Evolutionary conservation across 2,797 vertebrate species (phyloP).

Genomic region (Micrastur ruficollis): DNA sequence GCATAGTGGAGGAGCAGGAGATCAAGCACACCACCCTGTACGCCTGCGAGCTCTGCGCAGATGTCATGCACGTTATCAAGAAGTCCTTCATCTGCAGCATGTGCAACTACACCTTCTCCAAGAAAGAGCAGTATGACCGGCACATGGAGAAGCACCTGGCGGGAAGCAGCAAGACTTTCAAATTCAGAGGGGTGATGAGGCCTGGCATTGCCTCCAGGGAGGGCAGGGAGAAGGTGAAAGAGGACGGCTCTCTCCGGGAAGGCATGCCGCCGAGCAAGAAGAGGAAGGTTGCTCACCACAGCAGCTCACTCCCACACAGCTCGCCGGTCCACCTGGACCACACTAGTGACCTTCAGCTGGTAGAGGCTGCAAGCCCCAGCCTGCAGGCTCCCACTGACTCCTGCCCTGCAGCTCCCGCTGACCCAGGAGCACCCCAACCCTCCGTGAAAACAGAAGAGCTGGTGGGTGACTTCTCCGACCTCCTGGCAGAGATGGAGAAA

Average conservation of each 20-base stretch:
- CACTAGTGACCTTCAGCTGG: constrained; percentile 54
- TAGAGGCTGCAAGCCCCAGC: constrained; percentile 45
- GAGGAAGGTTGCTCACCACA: constrained; percentile 73
- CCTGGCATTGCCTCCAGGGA: constrained; percentile 73
- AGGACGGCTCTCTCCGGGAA: neutral
- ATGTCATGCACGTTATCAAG: constrained; percentile 96
- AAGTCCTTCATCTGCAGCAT: constrained; percentile 98
- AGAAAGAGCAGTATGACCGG: constrained; percentile 96
- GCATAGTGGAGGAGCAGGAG: constrained; percentile 84
- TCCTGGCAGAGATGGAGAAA: constrained; percentile 69
- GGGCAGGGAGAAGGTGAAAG: constrained; percentile 54
- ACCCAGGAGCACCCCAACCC: constrained; percentile 52
- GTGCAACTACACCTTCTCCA: constrained; percentile 98
- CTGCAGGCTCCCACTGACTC: constrained; percentile 65
- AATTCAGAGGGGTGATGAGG: constrained; percentile 89
- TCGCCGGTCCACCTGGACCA: constrained; percentile 61
- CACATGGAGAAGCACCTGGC: constrained; percentile 97
- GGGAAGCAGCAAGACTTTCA: constrained; percentile 86
- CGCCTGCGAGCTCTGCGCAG: constrained; percentile 94
- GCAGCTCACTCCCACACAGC: constrained; percentile 60
- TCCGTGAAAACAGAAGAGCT: constrained; percentile 79
- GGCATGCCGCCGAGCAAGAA: constrained; percentile 78
- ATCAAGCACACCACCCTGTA: constrained; percentile 93
- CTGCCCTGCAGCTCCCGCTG: constrained; percentile 54
- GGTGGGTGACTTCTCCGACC: constrained; percentile 76